These are phyloP conservation scores for Diaperis boleti DNA, from an alignment of 2,888 invertebrate genomes.

Conservation along the genomic window DNA sequence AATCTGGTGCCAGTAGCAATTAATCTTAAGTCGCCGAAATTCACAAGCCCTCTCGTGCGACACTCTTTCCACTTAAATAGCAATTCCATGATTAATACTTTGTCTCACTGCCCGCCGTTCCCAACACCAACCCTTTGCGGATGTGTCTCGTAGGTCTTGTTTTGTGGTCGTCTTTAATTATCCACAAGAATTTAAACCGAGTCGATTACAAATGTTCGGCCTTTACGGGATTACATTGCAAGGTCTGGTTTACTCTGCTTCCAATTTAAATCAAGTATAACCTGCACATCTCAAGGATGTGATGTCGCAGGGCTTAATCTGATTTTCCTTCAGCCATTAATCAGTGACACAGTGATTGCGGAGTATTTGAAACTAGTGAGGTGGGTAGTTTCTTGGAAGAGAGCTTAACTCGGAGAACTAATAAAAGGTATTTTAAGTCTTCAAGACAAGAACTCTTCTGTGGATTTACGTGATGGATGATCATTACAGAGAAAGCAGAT, in stretches of 20 bases:
- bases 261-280: constrained; percentile 8
- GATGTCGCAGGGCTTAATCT: not conserved
- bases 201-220: constrained; percentile 32
- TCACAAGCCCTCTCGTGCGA: too few relatives aligned
- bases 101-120: too few relatives aligned
- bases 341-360: not conserved
- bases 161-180: constrained; percentile 42
- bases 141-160: constrained; percentile 1
- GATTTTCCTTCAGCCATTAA: constrained; percentile 4
- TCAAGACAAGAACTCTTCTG: constrained; percentile 2
- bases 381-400: not conserved
- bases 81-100: too few relatives aligned
- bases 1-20: too few relatives aligned
- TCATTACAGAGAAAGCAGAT: constrained; percentile 31
- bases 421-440: constrained; percentile 18
- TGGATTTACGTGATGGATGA: constrained; percentile 33
- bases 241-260: not conserved
- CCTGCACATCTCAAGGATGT: constrained; percentile 3
- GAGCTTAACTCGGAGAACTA: not conserved
- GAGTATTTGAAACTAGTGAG: not conserved
- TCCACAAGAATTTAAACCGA: constrained; percentile 39
- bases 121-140: not conserved
- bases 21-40: too few relatives aligned
- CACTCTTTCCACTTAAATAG: too few relatives aligned
- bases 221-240: constrained; percentile 7